Base-by-base conservation (phyloP, 2,113 vertebrate species). In the Pseudopipra pipra region DNA sequence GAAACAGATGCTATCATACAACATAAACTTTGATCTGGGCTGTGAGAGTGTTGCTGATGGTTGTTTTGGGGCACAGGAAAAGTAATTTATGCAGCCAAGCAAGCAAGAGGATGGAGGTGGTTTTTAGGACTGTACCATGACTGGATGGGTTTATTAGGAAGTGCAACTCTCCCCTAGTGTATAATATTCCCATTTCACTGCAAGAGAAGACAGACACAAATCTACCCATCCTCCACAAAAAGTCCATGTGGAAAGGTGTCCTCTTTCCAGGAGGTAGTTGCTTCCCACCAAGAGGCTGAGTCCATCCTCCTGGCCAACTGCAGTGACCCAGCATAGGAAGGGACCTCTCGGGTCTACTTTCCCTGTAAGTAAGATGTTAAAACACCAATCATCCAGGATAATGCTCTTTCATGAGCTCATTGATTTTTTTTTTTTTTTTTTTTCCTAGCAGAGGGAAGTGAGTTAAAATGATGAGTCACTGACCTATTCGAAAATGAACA, bases 401-500 rank as follows among this genome's bases (percentile, higher is more conserved):
- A 80, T 78, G 4, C 68, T 78, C 46, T 92, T 94, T 55, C 79
- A 90, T 72, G 63, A 95, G 68, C 79, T 95, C 74, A 85, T 91
- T 89, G 87, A 90, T 89, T 96, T 94, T 89, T 35, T 22, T n/a
- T 33, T 33, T 21, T 21, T 52, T 52, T 23, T 58, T 58, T 58
- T 58, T 58, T 18, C 11, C 24, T 68, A 91, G 62, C 0, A 0
- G 46, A 87, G 67, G 23, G 35, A 96, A 93, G 78, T 46, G 85
- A 91, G 71, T 97, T 96, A 87, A 96, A 94, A 63, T 67, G 78
- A 83, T 80, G 90, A 95, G 72, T 85, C 61, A 47, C 56, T 94
- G 93, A 95, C 89, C 87, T 91, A 17, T 71, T 93, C 0, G 9
- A 78, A 86, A 94, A 94, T 59, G 86, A 96, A 24, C 79, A 84